Percentiles rank a stretch among this genome's conserved stretches.
These are phyloP conservation scores for Drosophila littoralis DNA, from an alignment of 1,140 invertebrate genomes.

Conservation along the genomic window DNA sequence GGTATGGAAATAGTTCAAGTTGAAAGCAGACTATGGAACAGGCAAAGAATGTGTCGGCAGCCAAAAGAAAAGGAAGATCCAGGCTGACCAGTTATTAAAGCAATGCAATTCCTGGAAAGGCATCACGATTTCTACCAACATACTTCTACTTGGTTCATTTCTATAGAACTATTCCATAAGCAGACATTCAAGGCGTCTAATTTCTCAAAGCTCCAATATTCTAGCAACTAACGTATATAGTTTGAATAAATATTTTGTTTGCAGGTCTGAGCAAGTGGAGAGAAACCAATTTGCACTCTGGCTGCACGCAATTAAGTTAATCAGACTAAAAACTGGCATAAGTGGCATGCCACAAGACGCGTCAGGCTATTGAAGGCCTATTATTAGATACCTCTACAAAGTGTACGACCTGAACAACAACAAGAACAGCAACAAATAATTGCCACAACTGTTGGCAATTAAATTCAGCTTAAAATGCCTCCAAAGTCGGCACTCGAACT, in stretches of 20 bases:
- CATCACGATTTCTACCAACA: too few species aligned
- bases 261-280: neutral
- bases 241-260: neutral
- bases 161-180: too few species aligned
- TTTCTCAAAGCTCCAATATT: too few species aligned
- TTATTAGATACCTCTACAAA: conserved; percentile 13
- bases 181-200: too few species aligned
- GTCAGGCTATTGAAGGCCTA: conserved; percentile 16
- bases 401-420: neutral
- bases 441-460: conserved; percentile 45
- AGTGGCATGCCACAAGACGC: conserved; percentile 7
- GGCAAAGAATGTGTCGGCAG: too few species aligned
- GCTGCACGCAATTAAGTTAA: conserved; percentile 38
- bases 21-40: too few species aligned
- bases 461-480: conserved; percentile 35
- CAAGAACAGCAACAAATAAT: neutral
- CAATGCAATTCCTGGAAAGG: too few species aligned
- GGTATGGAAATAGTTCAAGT: too few species aligned
- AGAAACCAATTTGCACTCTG: conserved; percentile 17
- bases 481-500: conserved; percentile 11
- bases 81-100: too few species aligned
- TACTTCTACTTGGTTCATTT: too few species aligned
- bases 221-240: too few species aligned
- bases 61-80: too few species aligned
- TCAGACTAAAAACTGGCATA: conserved; percentile 18